A percentile compares a stretch with the other conserved stretches of the same genome.
These are phyloP conservation scores for Polydrusus pterygomalis DNA, from an alignment of 2,888 invertebrate genomes.

Conservation along the genomic window DNA sequence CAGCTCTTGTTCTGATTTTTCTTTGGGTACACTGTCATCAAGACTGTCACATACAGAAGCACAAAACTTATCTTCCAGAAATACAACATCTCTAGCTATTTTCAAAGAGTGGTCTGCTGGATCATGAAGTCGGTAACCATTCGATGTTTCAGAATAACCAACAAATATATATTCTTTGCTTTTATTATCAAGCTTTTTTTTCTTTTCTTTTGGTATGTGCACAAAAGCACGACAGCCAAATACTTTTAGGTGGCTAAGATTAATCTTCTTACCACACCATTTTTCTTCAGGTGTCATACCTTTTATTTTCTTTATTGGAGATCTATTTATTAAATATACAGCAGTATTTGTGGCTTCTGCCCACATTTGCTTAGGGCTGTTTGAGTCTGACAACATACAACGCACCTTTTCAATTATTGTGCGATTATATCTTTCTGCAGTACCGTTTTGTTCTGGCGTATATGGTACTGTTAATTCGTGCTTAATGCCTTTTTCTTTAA, in stretches of 20 bases:
- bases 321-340: slow-evolving; percentile 45
- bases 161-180: slow-evolving; percentile 49
- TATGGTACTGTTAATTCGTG: slow-evolving; percentile 43
- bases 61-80: slow-evolving; percentile 57
- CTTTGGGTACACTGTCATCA: no score
- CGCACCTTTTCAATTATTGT: slow-evolving; percentile 47
- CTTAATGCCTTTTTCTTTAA: slow-evolving; percentile 38
- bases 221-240: slow-evolving; percentile 50
- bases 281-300: slow-evolving; percentile 50
- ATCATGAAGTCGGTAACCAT: slow-evolving; percentile 52
- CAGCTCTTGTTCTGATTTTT: no score
- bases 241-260: slow-evolving; percentile 34
- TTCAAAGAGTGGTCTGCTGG: slow-evolving; percentile 39
- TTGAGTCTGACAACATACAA: slow-evolving; percentile 38
- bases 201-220: slow-evolving; percentile 48
- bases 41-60: no score
- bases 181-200: slow-evolving; percentile 49
- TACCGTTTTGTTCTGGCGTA: slow-evolving; percentile 51
- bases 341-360: slow-evolving; percentile 52
- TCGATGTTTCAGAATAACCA: slow-evolving; percentile 39
- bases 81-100: slow-evolving; percentile 53
- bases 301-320: slow-evolving; percentile 40
- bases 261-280: slow-evolving; percentile 46
- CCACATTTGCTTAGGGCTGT: slow-evolving; percentile 44
- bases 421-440: slow-evolving; percentile 49